phyloP scores from a whole-genome alignment of 1,140 invertebrate genomes.

The Linepithema humile region DNA sequence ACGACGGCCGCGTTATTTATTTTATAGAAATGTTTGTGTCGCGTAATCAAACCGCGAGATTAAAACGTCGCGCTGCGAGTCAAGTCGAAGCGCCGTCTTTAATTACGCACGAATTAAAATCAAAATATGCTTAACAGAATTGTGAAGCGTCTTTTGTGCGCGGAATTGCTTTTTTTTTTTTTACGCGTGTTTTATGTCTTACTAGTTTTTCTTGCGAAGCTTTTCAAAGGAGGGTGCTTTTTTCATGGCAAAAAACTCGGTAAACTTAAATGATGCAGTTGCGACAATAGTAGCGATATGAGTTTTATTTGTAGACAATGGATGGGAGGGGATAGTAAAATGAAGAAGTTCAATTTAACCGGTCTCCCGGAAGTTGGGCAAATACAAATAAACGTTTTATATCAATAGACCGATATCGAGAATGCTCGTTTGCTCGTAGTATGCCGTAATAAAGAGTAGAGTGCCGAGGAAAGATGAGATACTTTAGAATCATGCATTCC shows the following conservation, averaged over 20 bases:
- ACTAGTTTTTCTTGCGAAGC: background rate
- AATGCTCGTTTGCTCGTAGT: background rate
- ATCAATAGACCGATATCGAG: background rate
- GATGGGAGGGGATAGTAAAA: background rate
- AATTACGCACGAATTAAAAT: conserved; percentile 43
- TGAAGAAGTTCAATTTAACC: background rate
- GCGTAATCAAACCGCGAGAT: conserved; percentile 44
- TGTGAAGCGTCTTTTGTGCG: background rate
- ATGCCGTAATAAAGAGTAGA: background rate
- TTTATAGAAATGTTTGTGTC: conserved; percentile 50
- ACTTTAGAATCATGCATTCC: background rate
- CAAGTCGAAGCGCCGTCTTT: conserved; percentile 19
- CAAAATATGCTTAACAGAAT: conserved; percentile 19
- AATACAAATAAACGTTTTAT: background rate
- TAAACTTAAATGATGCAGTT: background rate
- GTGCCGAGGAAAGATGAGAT: background rate
- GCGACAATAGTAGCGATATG: background rate
- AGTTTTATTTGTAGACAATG: background rate
- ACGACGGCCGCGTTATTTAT: conserved; percentile 35
- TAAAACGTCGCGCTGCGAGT: conserved; percentile 48
- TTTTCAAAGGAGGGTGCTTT: no score
- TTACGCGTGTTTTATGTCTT: background rate
- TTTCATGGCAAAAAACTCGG: background rate
- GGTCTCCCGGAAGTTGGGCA: background rate
- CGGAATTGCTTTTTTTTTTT: background rate